These are phyloP conservation scores for Lordiphosa fenestrarum DNA, from an alignment of 2,888 invertebrate species.

Conservation along the genomic window DNA sequence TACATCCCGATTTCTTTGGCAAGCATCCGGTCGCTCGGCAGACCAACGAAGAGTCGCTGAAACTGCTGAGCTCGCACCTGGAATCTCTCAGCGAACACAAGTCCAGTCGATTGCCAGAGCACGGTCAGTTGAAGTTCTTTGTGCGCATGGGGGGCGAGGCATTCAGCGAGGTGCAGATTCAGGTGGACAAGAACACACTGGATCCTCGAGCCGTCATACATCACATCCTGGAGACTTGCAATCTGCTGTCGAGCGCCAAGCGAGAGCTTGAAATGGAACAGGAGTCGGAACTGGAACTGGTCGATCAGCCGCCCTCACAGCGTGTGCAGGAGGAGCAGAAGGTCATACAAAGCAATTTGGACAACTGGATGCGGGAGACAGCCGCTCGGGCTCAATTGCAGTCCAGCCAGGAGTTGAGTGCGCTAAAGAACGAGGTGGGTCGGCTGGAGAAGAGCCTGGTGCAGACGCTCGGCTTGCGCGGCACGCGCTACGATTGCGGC, in stretches of 20 bases:
- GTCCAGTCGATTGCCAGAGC: constrained; percentile 70
- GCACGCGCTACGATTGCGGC: constrained; percentile 89
- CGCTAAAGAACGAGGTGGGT: constrained; percentile 87
- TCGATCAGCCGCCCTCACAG: constrained; percentile 85
- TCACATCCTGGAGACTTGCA: constrained; percentile 87
- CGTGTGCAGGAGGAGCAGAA: constrained; percentile 75
- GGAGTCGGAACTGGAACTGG: background rate
- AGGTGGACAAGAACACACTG: constrained; percentile 84
- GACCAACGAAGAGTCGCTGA: constrained; percentile 93
- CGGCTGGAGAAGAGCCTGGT: constrained; percentile 66
- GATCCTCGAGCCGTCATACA: constrained; percentile 87
- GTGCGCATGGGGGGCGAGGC: constrained; percentile 82
- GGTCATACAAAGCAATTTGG: constrained; percentile 18
- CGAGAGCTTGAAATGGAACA: background rate
- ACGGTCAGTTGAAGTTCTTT: constrained; percentile 88
- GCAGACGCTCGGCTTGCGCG: constrained; percentile 81
- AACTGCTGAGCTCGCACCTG: constrained; percentile 91
- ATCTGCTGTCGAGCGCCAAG: constrained; percentile 84
- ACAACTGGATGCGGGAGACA: constrained; percentile 84
- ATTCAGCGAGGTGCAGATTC: constrained; percentile 87
- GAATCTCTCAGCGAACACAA: constrained; percentile 85
- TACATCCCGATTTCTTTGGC: constrained; percentile 96
- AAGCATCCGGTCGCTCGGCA: constrained; percentile 92
- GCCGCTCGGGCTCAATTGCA: constrained; percentile 84
- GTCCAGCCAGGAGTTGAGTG: constrained; percentile 84